phyloP scores from a whole-genome alignment of 1,140 invertebrate species.

The Lepeophtheirus salmonis region DNA sequence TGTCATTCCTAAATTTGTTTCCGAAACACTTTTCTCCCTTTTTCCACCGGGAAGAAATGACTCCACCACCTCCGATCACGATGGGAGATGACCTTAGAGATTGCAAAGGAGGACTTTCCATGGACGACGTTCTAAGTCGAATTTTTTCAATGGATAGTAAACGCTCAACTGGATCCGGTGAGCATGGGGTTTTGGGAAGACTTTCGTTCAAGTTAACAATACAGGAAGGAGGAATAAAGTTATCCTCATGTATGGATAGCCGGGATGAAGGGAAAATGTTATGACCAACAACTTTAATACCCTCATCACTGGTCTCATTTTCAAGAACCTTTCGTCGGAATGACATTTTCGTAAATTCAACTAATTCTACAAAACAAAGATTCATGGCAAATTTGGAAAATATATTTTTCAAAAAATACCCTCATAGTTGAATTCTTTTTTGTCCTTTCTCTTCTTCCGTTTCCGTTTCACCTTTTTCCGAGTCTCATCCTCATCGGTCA shows the following conservation, averaged over 20 bases:
- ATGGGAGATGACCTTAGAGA: not conserved
- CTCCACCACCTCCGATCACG: not conserved
- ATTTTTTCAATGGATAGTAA: not conserved
- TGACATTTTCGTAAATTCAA: not conserved
- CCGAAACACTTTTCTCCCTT: not conserved
- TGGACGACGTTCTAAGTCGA: not conserved
- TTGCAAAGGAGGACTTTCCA: not conserved
- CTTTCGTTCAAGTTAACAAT: not conserved
- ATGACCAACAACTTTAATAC: not conserved
- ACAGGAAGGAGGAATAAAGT: not conserved
- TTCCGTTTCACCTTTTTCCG: no score
- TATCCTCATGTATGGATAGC: not conserved
- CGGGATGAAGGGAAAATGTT: not conserved
- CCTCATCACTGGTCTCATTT: not conserved
- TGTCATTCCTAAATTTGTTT: not conserved
- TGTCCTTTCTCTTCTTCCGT: not conserved
- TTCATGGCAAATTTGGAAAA: not conserved
- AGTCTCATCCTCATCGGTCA: no score
- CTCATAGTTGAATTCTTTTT: not conserved
- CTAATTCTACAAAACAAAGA: not conserved
- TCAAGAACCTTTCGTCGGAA: not conserved
- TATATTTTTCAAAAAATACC: not conserved
- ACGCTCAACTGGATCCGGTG: not conserved
- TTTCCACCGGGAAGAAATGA: not conserved
- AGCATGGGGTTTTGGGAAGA: not conserved